Percentiles rank a stretch among this genome's conserved stretches.
Conservation (phyloP, 2,888 invertebrate genomes). For the Achlya flavicornis region DNA sequence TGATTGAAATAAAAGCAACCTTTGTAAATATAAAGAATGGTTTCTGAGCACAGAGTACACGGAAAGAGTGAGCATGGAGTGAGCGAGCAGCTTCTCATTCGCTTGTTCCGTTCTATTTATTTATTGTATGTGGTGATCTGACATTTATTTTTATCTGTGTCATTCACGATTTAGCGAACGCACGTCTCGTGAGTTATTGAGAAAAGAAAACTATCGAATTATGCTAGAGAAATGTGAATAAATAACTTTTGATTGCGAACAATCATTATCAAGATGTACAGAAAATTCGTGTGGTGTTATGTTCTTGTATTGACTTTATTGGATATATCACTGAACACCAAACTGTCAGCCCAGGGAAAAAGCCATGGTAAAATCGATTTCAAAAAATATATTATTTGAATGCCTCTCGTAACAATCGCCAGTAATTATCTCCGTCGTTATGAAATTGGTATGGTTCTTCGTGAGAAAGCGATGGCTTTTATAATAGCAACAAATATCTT, state of each 20-base stretch:
- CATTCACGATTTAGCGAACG: slow-evolving; percentile 48
- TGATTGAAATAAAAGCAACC: neutral
- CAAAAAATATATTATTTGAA: slow-evolving; percentile 25
- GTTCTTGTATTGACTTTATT: slow-evolving; percentile 87
- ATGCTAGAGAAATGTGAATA: slow-evolving; percentile 70
- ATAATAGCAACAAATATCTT: slow-evolving; percentile 44
- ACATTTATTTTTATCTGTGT: slow-evolving; percentile 12
- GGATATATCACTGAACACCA: slow-evolving; percentile 87
- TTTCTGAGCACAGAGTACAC: too few relatives aligned
- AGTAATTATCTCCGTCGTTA: neutral
- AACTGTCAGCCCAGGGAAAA: slow-evolving; percentile 88
- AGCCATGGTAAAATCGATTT: slow-evolving; percentile 88
- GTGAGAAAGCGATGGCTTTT: slow-evolving; percentile 11
- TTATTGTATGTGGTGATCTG: slow-evolving; percentile 29
- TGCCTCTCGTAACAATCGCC: neutral
- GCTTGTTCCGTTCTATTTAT: slow-evolving; percentile 12
- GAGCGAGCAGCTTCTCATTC: neutral
- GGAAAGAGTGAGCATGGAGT: too few relatives aligned
- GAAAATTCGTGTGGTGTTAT: slow-evolving; percentile 85
- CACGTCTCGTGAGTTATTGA: slow-evolving; percentile 50
- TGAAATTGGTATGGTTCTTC: neutral
- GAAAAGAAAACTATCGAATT: slow-evolving; percentile 46
- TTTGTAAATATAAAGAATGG: neutral
- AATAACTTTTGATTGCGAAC: slow-evolving; percentile 49
- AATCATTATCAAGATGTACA: slow-evolving; percentile 75